These are phyloP conservation scores for Periplaneta americana DNA, from an alignment of 1,140 invertebrate genomes.

Conservation along the genomic window DNA sequence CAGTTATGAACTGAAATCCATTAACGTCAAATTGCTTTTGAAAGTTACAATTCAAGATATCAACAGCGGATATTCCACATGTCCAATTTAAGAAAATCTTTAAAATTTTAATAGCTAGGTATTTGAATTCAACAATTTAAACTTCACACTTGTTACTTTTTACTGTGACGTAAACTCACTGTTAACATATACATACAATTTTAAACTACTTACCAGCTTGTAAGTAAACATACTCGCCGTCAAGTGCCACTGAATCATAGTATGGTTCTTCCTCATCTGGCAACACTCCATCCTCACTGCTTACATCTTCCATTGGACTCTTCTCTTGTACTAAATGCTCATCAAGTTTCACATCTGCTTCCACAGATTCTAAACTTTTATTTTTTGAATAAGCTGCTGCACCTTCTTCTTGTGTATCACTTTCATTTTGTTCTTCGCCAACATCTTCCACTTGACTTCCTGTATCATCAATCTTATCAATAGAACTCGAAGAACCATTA, in stretches of 20 bases:
- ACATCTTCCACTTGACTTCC: constrained; percentile 28
- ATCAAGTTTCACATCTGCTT: constrained; percentile 41
- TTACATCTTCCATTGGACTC: constrained; percentile 38
- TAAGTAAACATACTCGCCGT: constrained; percentile 48
- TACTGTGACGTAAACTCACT: too few relatives aligned
- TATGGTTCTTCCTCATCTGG: constrained; percentile 61
- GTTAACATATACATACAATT: background rate
- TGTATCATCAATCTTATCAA: constrained; percentile 37
- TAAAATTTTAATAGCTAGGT: too few relatives aligned
- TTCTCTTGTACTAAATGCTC: constrained; percentile 34
- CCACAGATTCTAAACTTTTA: constrained; percentile 11
- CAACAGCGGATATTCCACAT: too few relatives aligned
- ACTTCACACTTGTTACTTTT: too few relatives aligned
- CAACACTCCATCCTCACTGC: constrained; percentile 25
- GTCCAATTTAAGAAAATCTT: too few relatives aligned
- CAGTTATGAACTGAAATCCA: too few relatives aligned
- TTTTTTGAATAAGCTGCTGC: constrained; percentile 23
- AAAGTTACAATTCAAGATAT: too few relatives aligned
- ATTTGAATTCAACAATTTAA: too few relatives aligned
- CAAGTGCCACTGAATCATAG: constrained; percentile 75
- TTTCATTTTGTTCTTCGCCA: constrained; percentile 34
- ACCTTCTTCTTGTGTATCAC: constrained; percentile 28
- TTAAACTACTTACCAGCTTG: background rate
- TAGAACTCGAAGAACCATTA: constrained; percentile 20
- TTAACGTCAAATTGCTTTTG: too few relatives aligned